A percentile compares a stretch with the other conserved stretches of the same genome.
Conservation (phyloP, 2,888 invertebrate genomes). For the Tetheella fluctuosa region DNA sequence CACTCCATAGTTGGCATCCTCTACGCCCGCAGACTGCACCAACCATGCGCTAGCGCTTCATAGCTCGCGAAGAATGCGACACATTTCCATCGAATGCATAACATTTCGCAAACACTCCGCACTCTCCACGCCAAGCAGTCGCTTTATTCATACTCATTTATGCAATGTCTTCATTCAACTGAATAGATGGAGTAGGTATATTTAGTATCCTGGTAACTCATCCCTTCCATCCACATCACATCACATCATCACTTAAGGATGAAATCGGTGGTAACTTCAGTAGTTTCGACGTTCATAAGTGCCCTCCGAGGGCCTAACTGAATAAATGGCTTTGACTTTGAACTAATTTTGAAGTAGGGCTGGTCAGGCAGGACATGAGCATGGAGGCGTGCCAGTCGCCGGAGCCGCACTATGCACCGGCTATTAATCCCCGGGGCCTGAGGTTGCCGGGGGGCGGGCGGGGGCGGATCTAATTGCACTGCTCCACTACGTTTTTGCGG, state of each 20-base stretch:
- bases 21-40: too few species aligned
- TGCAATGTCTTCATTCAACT: neutral
- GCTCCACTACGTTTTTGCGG: conserved; percentile 58
- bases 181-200: neutral
- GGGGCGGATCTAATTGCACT: conserved; percentile 57
- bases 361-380: neutral
- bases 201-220: neutral
- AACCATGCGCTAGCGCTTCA: too few species aligned
- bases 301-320: too few species aligned
- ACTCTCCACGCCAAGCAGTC: neutral
- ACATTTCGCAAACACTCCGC: conserved; percentile 4
- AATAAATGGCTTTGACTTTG: too few species aligned
- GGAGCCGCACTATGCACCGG: conserved; percentile 9
- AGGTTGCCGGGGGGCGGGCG: conserved; percentile 16
- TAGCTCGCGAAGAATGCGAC: conserved; percentile 6
- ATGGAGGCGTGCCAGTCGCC: conserved; percentile 20
- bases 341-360: neutral
- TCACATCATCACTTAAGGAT: too few species aligned
- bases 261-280: too few species aligned
- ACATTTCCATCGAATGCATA: conserved; percentile 2
- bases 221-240: neutral
- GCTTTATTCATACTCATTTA: neutral
- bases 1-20: neutral
- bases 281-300: too few species aligned
- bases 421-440: conserved; percentile 11